Conservation (phyloP, 2,888 invertebrate genomes). For the Ormyrus thymus region DNA sequence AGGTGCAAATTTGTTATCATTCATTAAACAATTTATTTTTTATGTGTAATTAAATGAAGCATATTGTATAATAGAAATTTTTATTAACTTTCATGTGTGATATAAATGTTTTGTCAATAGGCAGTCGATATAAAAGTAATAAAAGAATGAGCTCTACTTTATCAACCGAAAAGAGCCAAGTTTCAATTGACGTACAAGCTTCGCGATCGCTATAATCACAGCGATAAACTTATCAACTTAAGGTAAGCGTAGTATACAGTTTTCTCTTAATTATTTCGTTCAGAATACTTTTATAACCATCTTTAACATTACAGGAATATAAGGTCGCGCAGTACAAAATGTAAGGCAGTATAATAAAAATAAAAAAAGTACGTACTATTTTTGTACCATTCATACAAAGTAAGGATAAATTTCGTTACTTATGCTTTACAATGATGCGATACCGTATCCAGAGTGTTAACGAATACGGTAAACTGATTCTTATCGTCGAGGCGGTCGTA, state of each 20-base stretch:
- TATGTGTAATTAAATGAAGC: too few relatives aligned
- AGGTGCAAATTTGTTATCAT: too few relatives aligned
- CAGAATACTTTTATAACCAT: not conserved
- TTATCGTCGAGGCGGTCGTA: conserved; percentile 59
- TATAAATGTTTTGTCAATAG: too few relatives aligned
- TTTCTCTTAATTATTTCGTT: not conserved
- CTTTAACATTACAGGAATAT: not conserved
- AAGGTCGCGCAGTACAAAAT: not conserved
- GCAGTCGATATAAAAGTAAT: not conserved
- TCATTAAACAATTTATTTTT: too few relatives aligned
- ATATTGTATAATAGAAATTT: too few relatives aligned
- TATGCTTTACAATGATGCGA: conserved; percentile 43
- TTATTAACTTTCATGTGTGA: too few relatives aligned
- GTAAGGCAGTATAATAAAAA: not conserved
- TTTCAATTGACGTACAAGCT: conserved; percentile 2
- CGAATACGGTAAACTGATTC: conserved; percentile 45
- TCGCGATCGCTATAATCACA: not conserved
- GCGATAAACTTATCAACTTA: conserved; percentile 26
- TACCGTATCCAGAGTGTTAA: conserved; percentile 34
- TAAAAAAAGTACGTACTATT: not conserved
- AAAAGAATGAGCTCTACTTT: conserved; percentile 32
- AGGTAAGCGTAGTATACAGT: conserved; percentile 26
- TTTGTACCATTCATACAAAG: too few relatives aligned
- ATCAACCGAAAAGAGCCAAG: conserved; percentile 27
- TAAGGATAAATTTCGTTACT: too few relatives aligned